Evolutionary conservation across 2,113 vertebrate genomes (phyloP), one percentile per base, ranked within the genome.

Genomic region (Nettapus auritus): DNA sequence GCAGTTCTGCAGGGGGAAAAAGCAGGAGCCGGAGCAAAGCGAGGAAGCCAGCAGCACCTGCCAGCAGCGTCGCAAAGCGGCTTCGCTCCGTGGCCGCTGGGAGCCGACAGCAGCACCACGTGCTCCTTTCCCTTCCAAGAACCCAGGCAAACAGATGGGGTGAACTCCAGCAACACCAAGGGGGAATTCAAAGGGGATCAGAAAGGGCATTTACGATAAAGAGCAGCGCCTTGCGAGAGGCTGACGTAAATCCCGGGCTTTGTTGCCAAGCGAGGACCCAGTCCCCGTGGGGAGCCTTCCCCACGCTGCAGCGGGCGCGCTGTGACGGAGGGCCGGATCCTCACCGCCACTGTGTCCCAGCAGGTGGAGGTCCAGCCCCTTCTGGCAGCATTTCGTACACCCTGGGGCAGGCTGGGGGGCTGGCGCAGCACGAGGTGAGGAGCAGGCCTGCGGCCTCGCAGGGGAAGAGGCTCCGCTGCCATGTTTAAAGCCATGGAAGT

Each of bases 301-400:
- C 15, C 1, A 36, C 2, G 7, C 25, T 14, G 8, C 0, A 1
- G 34, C 8, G 28, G 17, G 42, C 29, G 59, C 4, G 1, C 31
- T 5, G 6, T 0, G 3, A 34, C 64, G n/a, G 21, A 71, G 64
- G 11, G 11, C 33, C 40, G 26, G 21, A 22, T 36, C 26, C 64
- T 20, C 36, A 17, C 3, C 9, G 29, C 28, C 23, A 36, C 34
- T 5, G 18, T 50, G 40, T 6, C 3, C 0, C 52, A 64, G 55
- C 4, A 11, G 79, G 48, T 64, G 23, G 40, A 53, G 46, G 14
- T 1, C 42, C 60, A 20, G 17, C 56, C n/a, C 44, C 48, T 21
- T 28, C n/a, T 13, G 14, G 4, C 67, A 40, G 26, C 44, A 9
- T 42, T 67, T 57, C 26, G 21, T 28, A 4, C 0, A 0, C 18